Conservation (phyloP, 2,888 invertebrate species). For the Drosophila setosimentum region DNA sequence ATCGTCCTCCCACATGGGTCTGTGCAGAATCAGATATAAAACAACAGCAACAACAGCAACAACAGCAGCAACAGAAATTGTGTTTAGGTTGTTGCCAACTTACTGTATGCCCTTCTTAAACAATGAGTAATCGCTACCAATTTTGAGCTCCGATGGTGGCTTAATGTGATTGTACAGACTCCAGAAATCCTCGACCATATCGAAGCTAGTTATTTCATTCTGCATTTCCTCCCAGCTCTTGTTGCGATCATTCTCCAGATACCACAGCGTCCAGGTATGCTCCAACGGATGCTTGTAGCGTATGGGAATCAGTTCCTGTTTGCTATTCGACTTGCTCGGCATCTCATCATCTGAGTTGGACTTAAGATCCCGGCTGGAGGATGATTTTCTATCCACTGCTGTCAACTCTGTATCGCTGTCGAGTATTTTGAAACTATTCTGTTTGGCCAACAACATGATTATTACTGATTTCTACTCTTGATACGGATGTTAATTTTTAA, state of each 20-base stretch:
- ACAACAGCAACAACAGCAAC: too few species aligned
- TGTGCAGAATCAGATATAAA: constrained; percentile 13
- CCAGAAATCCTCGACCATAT: constrained; percentile 99
- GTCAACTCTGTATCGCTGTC: constrained; percentile 48
- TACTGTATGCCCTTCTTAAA: constrained; percentile 88
- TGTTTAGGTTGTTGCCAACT: constrained; percentile 18
- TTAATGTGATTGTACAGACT: constrained; percentile 95
- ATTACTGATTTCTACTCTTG: background rate
- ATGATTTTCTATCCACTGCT: constrained; percentile 34
- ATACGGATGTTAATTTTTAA: constrained; percentile 19
- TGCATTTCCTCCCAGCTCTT: constrained; percentile 96
- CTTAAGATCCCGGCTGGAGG: constrained; percentile 35
- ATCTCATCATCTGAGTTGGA: constrained; percentile 32
- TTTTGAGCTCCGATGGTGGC: constrained; percentile 90
- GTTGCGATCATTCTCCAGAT: constrained; percentile 94
- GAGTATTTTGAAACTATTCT: constrained; percentile 42
- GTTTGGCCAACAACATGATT: constrained; percentile 49
- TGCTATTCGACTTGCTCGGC: background rate
- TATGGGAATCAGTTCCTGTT: constrained; percentile 35
- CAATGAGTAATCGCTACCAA: constrained; percentile 92
- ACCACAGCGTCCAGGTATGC: constrained; percentile 98
- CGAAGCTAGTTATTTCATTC: constrained; percentile 95
- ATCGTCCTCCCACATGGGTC: constrained; percentile 96
- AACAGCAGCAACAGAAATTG: background rate
- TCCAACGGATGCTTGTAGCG: constrained; percentile 95